These are phyloP conservation scores for Xylophagus ater DNA, from an alignment of 2,888 invertebrate species.

Conservation along the genomic window DNA sequence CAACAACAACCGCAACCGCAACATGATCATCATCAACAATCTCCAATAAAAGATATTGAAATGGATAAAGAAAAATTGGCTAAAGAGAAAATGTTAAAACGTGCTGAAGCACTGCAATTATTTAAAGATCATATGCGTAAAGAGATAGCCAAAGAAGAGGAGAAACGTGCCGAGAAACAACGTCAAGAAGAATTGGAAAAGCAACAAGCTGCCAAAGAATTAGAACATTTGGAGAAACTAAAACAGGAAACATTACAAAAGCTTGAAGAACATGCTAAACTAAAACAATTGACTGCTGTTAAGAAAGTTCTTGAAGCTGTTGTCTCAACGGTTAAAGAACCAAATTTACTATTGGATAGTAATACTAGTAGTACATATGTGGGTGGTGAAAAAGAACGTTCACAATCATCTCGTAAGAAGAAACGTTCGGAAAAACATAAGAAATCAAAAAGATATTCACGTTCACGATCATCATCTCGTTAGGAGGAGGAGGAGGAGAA, in stretches of 20 bases:
- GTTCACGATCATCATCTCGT: slow-evolving; percentile 29
- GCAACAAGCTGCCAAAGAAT: slow-evolving; percentile 31
- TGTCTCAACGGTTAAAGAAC: slow-evolving; percentile 21
- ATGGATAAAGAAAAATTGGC: slow-evolving; percentile 31
- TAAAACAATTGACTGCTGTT: slow-evolving; percentile 23
- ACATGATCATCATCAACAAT: not conserved
- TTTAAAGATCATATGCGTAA: slow-evolving; percentile 51
- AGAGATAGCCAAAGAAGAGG: slow-evolving; percentile 46
- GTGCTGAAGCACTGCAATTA: slow-evolving; percentile 42
- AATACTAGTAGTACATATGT: too few relatives aligned
- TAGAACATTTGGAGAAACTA: slow-evolving; percentile 34
- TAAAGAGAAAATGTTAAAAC: slow-evolving; percentile 38
- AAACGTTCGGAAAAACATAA: slow-evolving; percentile 28
- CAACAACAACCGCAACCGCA: slow-evolving; percentile 6
- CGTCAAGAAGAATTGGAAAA: slow-evolving; percentile 34
- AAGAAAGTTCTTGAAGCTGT: slow-evolving; percentile 21
- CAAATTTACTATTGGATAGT: too few relatives aligned
- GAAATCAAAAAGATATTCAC: slow-evolving; percentile 34
- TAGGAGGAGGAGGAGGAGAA: not conserved
- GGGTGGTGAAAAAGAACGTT: too few relatives aligned
- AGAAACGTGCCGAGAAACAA: slow-evolving; percentile 42
- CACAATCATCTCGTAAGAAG: slow-evolving; percentile 18
- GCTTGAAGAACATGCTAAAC: slow-evolving; percentile 31
- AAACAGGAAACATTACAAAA: slow-evolving; percentile 36
- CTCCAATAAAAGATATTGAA: slow-evolving; percentile 1